These are phyloP conservation scores for Hypomecis atomaria DNA, from an alignment of 2,888 invertebrate genomes.

Conservation along the genomic window DNA sequence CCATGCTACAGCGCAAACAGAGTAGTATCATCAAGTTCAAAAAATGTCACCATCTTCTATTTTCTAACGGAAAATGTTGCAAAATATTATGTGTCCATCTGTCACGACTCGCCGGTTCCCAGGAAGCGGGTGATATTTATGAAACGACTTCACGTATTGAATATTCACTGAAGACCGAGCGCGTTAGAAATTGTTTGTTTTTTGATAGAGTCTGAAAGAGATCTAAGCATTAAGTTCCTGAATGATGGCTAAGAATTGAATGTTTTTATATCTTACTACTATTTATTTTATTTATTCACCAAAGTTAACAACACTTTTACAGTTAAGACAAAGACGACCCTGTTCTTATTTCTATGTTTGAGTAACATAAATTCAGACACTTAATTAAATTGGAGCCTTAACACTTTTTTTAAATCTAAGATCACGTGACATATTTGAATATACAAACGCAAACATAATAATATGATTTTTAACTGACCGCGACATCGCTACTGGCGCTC, in stretches of 20 bases:
- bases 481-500: too few relatives aligned
- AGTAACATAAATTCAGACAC: not conserved
- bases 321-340: too few relatives aligned
- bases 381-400: too few relatives aligned
- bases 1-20: not conserved
- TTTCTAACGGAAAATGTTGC: conserved; percentile 25
- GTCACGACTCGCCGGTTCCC: conserved; percentile 45
- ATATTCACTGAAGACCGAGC: conserved; percentile 38
- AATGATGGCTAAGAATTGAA: not conserved
- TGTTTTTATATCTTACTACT: conserved; percentile 1
- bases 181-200: conserved; percentile 20
- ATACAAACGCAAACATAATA: too few relatives aligned
- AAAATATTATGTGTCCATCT: conserved; percentile 29
- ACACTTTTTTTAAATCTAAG: too few relatives aligned
- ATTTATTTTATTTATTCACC: too few relatives aligned
- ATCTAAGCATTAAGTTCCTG: not conserved
- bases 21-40: not conserved
- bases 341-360: too few relatives aligned
- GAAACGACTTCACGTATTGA: conserved; percentile 49
- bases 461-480: too few relatives aligned
- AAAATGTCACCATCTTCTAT: not conserved
- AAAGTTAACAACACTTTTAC: too few relatives aligned
- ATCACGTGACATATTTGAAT: too few relatives aligned
- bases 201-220: not conserved
- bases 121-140: conserved; percentile 47